Evolutionary conservation across 2,113 vertebrate genomes (phyloP).

Genomic region (Gavia stellata): DNA sequence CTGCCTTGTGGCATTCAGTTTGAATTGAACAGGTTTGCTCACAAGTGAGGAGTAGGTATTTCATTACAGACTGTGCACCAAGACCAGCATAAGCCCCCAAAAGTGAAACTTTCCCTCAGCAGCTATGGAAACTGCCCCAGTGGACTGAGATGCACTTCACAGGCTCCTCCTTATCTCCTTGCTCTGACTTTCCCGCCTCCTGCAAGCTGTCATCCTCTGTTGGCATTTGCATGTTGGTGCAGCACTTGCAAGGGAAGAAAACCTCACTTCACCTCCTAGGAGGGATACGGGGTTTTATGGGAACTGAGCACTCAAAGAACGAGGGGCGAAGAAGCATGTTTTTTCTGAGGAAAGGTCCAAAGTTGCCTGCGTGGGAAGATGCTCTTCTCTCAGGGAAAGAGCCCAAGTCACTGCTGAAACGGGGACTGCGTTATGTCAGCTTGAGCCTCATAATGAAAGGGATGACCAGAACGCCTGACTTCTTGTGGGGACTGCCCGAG

Average conservation of each 20-base stretch:
- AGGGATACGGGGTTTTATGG: conserved; percentile 63
- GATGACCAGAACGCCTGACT: conserved; percentile 78
- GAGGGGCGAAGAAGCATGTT: conserved; percentile 29
- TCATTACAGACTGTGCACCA: conserved; percentile 66
- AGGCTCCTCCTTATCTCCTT: conserved; percentile 29
- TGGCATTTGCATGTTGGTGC: not conserved
- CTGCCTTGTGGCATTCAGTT: conserved; percentile 77
- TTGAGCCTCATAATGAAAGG: conserved; percentile 86
- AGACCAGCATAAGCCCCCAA: conserved; percentile 38
- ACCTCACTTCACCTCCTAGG: not conserved
- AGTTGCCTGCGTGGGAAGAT: conserved; percentile 70
- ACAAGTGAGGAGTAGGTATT: conserved; percentile 60
- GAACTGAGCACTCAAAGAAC: conserved; percentile 73
- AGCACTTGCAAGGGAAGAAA: conserved; percentile 2
- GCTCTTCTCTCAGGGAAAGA: conserved; percentile 69
- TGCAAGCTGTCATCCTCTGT: not conserved
- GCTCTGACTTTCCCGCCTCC: not conserved
- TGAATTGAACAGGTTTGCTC: conserved; percentile 68
- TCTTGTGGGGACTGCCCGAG: conserved; percentile 87
- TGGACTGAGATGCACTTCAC: conserved; percentile 27
- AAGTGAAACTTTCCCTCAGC: conserved; percentile 26
- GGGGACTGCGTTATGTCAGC: conserved; percentile 78
- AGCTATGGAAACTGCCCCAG: not conserved
- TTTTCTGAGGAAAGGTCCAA: conserved; percentile 54
- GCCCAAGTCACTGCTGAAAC: conserved; percentile 67